These are phyloP conservation scores for Nematostella vectensis DNA, from an alignment of 92 coral and sea anemone species.

Conservation along the genomic window DNA sequence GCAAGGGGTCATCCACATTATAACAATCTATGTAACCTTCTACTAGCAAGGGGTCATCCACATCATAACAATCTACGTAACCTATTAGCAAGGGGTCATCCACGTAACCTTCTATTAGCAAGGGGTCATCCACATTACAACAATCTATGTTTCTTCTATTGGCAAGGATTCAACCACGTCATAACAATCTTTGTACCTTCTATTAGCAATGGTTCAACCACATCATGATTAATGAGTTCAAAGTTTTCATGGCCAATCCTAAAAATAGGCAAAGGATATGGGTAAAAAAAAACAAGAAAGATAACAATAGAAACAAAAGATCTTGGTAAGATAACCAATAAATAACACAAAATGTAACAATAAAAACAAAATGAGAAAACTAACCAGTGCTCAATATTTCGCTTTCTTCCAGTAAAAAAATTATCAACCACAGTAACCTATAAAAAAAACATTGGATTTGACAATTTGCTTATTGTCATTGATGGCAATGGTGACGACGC, in stretches of 20 bases:
- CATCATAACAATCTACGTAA: too few relatives aligned
- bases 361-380: slow-evolving; percentile 1
- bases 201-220: slow-evolving; percentile 83
- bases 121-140: too few relatives aligned
- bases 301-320: neutral
- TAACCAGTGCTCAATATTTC: slow-evolving; percentile 95
- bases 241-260: slow-evolving; percentile 99
- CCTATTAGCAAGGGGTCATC: too few relatives aligned
- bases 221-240: slow-evolving; percentile 90
- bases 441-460: neutral
- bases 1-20: too few relatives aligned
- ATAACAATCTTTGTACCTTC: slow-evolving; percentile 50
- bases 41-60: too few relatives aligned
- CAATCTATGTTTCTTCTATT: too few relatives aligned
- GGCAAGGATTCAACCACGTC: too few relatives aligned
- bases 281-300: neutral
- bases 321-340: neutral
- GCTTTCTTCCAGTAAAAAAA: slow-evolving; percentile 92
- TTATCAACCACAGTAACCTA: slow-evolving; percentile 98
- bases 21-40: too few relatives aligned
- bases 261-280: neutral
- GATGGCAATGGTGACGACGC: too few relatives aligned
- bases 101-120: too few relatives aligned
- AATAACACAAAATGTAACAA: neutral
- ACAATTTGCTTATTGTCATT: too few relatives aligned